Percentiles rank a stretch among this genome's conserved stretches.
phyloP scores from a whole-genome alignment of 2,888 invertebrate species.

The Iphiclides podalirius region DNA sequence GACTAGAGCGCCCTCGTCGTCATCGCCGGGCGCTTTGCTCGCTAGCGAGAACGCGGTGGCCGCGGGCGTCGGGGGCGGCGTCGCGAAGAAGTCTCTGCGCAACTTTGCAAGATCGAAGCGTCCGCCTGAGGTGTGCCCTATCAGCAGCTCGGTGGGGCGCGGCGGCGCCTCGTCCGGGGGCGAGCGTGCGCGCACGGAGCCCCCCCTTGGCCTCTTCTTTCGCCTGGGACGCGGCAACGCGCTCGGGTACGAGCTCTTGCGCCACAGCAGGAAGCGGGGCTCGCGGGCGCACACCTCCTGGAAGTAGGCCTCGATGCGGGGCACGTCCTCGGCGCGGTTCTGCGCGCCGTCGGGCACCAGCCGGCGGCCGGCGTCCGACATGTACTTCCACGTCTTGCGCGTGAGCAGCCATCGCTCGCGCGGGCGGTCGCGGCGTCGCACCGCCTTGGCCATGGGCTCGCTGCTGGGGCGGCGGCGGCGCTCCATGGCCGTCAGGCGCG shows the following conservation, averaged over 20 bases:
- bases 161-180: conserved; percentile 83
- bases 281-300: conserved; percentile 90
- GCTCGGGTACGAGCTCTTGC: conserved; percentile 90
- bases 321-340: conserved; percentile 87
- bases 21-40: conserved; percentile 46
- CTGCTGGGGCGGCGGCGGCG: conserved; percentile 47
- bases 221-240: conserved; percentile 81
- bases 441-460: conserved; percentile 67
- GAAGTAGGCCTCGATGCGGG: conserved; percentile 90
- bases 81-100: conserved; percentile 83
- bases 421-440: conserved; percentile 78
- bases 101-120: conserved; percentile 85
- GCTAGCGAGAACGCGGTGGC: conserved; percentile 49
- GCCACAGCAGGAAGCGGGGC: conserved; percentile 89
- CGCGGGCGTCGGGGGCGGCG: conserved; percentile 53
- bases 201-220: conserved; percentile 81
- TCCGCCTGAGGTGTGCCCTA: conserved; percentile 79
- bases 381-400: conserved; percentile 94
- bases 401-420: conserved; percentile 93
- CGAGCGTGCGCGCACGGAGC: conserved; percentile 83
- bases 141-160: conserved; percentile 70
- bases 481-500: conserved; percentile 36
- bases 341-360: conserved; percentile 90
- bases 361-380: conserved; percentile 94
- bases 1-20: conserved; percentile 80